These are phyloP conservation scores for Prunella himalayana DNA, from an alignment of 2,113 vertebrate species.

Conservation along the genomic window DNA sequence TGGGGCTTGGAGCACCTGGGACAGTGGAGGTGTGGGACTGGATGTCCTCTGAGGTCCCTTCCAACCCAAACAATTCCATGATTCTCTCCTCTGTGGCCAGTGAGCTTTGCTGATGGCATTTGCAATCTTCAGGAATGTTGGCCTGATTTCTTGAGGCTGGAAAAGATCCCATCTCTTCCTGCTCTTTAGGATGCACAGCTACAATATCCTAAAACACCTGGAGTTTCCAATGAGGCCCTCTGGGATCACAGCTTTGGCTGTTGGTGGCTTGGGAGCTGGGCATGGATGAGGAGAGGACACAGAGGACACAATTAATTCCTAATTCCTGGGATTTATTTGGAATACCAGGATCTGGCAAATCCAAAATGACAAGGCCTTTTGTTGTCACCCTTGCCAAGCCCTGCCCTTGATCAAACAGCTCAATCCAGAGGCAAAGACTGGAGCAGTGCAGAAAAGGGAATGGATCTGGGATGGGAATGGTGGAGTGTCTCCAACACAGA, in stretches of 20 bases:
- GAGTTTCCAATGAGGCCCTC: not conserved
- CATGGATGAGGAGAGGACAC: not conserved
- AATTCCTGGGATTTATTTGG: not conserved
- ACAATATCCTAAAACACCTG: not conserved
- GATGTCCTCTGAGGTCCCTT: not conserved
- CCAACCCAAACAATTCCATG: not conserved
- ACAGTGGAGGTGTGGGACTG: not conserved
- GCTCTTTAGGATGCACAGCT: not conserved
- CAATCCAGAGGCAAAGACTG: not conserved
- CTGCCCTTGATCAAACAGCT: not conserved
- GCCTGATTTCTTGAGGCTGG: not conserved
- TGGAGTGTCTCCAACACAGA: not conserved
- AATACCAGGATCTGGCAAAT: not conserved
- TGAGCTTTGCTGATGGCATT: not conserved
- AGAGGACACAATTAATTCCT: too few relatives aligned
- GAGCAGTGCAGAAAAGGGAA: not conserved
- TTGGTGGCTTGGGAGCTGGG: not conserved
- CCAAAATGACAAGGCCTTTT: not conserved
- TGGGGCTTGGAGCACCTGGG: not conserved
- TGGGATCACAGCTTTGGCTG: not conserved
- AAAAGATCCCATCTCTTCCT: not conserved
- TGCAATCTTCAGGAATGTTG: not conserved
- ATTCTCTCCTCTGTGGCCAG: not conserved
- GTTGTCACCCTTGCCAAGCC: accelerated
- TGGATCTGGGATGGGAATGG: not conserved